Conservation (phyloP, 92 coral and sea anemone genomes). For the Porites lobata region DNA sequence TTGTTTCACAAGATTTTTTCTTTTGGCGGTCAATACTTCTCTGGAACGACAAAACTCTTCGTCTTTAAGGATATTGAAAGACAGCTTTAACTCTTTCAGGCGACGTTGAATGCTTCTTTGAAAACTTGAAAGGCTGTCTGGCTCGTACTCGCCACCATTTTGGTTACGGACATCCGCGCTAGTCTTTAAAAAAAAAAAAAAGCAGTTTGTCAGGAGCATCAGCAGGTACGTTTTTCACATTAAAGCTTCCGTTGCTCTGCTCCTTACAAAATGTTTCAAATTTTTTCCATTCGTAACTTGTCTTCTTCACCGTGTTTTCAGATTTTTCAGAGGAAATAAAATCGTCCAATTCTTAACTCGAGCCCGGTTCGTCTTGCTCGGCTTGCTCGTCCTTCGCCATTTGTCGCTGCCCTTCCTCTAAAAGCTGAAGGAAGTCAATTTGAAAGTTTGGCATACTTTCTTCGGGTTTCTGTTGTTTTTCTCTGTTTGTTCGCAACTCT, state of each 20-base stretch:
- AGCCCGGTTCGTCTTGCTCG: background rate
- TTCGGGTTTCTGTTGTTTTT: too few relatives aligned
- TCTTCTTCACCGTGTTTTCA: conserved; percentile 33
- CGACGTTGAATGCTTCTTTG: too few relatives aligned
- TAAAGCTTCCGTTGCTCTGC: conserved; percentile 2
- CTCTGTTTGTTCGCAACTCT: too few relatives aligned
- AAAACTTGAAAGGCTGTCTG: conserved; percentile 23
- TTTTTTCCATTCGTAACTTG: background rate
- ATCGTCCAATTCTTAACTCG: background rate
- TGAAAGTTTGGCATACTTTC: background rate
- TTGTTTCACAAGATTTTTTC: too few relatives aligned
- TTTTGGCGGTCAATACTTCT: too few relatives aligned
- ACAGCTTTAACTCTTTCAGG: too few relatives aligned
- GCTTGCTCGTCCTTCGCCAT: background rate
- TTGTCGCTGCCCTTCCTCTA: background rate
- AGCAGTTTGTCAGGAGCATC: conserved; percentile 31
- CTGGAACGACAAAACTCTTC: too few relatives aligned
- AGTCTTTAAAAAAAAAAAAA: conserved; percentile 28
- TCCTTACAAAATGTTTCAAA: background rate
- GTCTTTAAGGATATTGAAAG: too few relatives aligned
- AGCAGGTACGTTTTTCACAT: background rate
- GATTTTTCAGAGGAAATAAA: background rate
- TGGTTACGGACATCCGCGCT: conserved; percentile 33
- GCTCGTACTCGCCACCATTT: conserved; percentile 62
- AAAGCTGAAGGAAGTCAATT: background rate